phyloP scores from a whole-genome alignment of 2,113 vertebrate species.

The Tyrannus savana region DNA sequence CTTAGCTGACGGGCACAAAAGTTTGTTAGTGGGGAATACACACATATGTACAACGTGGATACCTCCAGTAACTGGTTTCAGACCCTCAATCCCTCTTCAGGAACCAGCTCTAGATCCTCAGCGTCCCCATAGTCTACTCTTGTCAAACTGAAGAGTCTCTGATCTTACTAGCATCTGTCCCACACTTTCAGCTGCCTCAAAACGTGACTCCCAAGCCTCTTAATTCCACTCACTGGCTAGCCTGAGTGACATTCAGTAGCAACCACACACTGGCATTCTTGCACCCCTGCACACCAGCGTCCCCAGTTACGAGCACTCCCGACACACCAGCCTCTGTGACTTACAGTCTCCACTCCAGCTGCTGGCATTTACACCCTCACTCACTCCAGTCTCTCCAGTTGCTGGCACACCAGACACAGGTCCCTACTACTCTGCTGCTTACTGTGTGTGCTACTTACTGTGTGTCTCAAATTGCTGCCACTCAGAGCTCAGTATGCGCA shows the following conservation, averaged over 20 bases:
- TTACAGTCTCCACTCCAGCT: neutral
- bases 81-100: neutral
- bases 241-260: neutral
- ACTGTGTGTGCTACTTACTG: accelerated
- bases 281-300: accelerated
- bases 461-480: neutral
- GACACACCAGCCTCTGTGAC: neutral
- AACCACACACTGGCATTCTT: neutral
- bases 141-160: neutral
- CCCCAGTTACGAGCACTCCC: neutral
- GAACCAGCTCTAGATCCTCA: neutral
- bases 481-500: neutral
- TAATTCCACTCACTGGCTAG: neutral
- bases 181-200: neutral
- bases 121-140: neutral
- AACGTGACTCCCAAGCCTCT: neutral
- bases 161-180: neutral
- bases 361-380: neutral
- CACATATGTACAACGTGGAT: accelerated
- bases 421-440: too few species aligned
- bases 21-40: neutral
- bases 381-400: neutral
- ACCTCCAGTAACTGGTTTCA: neutral
- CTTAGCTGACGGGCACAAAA: neutral
- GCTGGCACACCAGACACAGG: neutral